Evolutionary conservation across 2,888 invertebrate species (phyloP).

Genomic region (Lepidonotus clava): DNA sequence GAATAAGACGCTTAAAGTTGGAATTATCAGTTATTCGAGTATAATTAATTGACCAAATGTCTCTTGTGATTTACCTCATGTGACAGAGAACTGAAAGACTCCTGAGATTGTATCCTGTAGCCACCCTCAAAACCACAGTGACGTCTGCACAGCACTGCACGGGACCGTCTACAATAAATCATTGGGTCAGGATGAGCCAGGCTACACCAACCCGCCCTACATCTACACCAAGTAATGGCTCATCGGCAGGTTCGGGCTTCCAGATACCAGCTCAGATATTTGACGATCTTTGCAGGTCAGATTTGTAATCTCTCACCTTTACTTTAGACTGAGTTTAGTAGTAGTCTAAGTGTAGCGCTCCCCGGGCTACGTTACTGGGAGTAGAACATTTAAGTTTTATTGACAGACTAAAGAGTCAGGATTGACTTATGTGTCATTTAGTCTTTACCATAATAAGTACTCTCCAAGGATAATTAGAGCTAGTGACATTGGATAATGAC

Average conservation of each 20-base stretch:
- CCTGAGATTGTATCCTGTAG: no score
- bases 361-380: background rate
- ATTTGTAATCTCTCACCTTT: no score
- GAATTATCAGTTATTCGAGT: no score
- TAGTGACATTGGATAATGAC: no score
- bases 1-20: no score
- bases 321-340: background rate
- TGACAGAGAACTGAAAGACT: no score
- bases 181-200: background rate
- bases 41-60: no score
- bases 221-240: background rate
- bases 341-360: background rate
- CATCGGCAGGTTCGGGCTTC: constrained; percentile 2
- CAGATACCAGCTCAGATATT: constrained; percentile 32
- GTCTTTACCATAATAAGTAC: background rate
- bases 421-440: background rate
- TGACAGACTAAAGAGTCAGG: background rate
- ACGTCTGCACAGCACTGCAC: no score
- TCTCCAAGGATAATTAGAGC: no score
- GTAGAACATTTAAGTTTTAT: background rate
- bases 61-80: no score
- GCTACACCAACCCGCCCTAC: constrained; percentile 18
- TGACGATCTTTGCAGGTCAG: constrained; percentile 39
- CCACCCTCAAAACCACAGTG: no score
- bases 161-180: no score